These are phyloP conservation scores for Drosophila guanche DNA, from an alignment of 1,140 invertebrate species.

Conservation along the genomic window DNA sequence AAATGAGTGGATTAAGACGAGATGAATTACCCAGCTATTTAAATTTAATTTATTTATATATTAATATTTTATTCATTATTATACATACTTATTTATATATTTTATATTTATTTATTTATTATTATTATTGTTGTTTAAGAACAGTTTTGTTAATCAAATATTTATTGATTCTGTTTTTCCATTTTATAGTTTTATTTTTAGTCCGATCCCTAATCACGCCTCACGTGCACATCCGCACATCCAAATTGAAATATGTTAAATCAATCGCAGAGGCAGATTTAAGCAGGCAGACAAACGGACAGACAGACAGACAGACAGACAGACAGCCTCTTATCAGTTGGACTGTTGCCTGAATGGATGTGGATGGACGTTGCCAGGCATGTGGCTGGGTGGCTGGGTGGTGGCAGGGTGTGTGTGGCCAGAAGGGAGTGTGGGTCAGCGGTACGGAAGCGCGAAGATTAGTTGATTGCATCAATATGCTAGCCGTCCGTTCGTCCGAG, in stretches of 20 bases:
- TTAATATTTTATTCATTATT: no score
- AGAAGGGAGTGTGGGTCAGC: conserved; percentile 33
- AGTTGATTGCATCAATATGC: conserved; percentile 83
- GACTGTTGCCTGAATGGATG: conserved; percentile 22
- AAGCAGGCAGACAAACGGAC: background rate
- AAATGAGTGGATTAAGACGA: no score
- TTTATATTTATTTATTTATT: no score
- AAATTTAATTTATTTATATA: no score
- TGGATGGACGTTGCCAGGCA: conserved; percentile 2
- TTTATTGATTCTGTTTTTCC: no score
- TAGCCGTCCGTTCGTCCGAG: conserved; percentile 44
- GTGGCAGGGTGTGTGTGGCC: background rate
- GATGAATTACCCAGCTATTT: no score
- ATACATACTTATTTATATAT: no score
- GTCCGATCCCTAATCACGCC: conserved; percentile 6
- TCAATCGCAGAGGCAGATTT: conserved; percentile 26
- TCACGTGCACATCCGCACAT: conserved; percentile 19
- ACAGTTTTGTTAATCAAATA: no score
- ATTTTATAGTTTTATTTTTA: no score
- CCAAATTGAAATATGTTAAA: conserved; percentile 45
- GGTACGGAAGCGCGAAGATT: conserved; percentile 80
- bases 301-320: background rate
- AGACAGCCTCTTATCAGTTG: conserved; percentile 28
- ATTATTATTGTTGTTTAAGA: no score
- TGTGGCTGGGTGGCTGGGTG: background rate